Conservation (phyloP, 2,797 vertebrate species). For the Melanogrammus aeglefinus region DNA sequence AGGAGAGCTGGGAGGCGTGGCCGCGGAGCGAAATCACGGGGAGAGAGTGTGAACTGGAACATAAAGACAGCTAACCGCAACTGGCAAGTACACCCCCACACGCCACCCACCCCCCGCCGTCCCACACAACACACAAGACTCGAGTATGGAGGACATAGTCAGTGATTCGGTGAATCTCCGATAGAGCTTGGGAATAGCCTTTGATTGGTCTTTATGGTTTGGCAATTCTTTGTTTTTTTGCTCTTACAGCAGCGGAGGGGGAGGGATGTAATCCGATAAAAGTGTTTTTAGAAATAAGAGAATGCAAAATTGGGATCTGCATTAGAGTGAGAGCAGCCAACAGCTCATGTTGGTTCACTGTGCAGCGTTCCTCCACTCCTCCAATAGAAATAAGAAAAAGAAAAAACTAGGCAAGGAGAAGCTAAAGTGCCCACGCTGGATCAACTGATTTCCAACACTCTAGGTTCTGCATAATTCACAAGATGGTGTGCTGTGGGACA, state of each 20-base stretch:
- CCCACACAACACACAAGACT: neutral
- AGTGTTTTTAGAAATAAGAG: neutral
- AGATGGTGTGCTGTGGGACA: constrained; percentile 54
- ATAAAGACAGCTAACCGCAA: neutral
- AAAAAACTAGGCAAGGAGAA: constrained; percentile 20
- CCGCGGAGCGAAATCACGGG: constrained; percentile 22
- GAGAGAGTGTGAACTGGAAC: neutral
- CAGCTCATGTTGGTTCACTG: constrained; percentile 18
- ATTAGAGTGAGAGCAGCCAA: constrained; percentile 8
- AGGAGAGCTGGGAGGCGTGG: constrained; percentile 63
- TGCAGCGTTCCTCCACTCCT: constrained; percentile 26
- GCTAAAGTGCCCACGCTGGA: constrained; percentile 53
- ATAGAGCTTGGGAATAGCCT: neutral
- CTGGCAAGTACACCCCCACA: neutral
- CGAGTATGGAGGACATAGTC: neutral
- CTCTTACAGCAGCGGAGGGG: neutral
- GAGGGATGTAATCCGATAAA: neutral
- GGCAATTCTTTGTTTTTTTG: neutral
- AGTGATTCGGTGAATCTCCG: neutral
- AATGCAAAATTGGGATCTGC: constrained; percentile 7
- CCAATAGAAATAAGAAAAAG: neutral
- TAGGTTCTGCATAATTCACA: constrained; percentile 68
- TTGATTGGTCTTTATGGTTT: neutral
- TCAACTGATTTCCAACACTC: constrained; percentile 63
- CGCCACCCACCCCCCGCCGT: no score